phyloP scores from a whole-genome alignment of 2,888 invertebrate species.

The Ophioninae sp. region DNA sequence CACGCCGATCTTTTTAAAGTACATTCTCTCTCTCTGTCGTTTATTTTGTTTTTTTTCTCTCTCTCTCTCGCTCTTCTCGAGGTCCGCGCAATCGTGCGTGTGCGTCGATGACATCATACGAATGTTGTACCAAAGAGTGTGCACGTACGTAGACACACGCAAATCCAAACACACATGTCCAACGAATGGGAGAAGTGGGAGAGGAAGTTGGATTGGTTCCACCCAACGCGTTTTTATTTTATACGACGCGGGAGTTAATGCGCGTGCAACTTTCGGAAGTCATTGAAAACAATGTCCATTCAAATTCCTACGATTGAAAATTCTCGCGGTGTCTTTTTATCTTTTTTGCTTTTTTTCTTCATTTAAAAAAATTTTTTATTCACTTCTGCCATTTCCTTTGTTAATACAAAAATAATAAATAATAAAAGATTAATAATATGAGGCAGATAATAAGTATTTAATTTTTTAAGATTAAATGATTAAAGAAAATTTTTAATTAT shows the following conservation, averaged over 20 bases:
- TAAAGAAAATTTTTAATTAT: too few relatives aligned
- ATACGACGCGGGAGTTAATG: conserved; percentile 35
- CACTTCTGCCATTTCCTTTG: not conserved
- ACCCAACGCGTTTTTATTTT: conserved; percentile 45
- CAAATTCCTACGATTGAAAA: conserved; percentile 10
- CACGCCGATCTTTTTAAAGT: conserved; percentile 41
- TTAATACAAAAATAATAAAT: not conserved
- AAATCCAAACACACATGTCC: conserved; percentile 48
- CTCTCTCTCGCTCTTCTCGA: conserved; percentile 45
- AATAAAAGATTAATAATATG: too few relatives aligned
- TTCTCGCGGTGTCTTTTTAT: conserved; percentile 1
- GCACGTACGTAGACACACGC: conserved; percentile 43
- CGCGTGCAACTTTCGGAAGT: conserved; percentile 54
- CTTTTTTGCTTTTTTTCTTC: not conserved
- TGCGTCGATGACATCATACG: conserved; percentile 66
- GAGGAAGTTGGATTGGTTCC: conserved; percentile 31
- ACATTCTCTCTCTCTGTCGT: conserved; percentile 30
- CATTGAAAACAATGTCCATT: conserved; percentile 58
- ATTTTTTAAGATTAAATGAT: too few relatives aligned
- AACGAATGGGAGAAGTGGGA: conserved; percentile 17
- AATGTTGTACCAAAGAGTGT: conserved; percentile 38
- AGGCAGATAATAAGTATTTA: too few relatives aligned
- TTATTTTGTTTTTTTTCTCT: conserved; percentile 16
- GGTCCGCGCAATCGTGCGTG: conserved; percentile 55
- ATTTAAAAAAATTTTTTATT: not conserved